Conservation (phyloP, 37 sponge, comb jelly and placozoan genomes). For the Halichondria panicea region DNA sequence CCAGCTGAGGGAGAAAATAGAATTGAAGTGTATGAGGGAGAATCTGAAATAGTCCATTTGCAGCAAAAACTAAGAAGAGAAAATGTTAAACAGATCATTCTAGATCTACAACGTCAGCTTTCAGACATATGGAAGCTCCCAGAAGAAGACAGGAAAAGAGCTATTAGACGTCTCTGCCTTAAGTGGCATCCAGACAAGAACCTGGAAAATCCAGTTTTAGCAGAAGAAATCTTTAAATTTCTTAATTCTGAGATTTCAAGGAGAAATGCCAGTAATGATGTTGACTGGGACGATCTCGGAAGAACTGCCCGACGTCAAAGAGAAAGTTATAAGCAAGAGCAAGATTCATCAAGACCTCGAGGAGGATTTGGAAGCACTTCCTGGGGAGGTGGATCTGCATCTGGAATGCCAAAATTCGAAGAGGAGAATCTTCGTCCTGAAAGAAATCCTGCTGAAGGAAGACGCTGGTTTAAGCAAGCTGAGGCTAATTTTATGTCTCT, state of each 20-base stretch:
- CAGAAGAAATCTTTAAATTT: conserved; percentile 55
- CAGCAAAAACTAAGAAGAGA: not conserved
- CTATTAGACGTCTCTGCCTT: conserved; percentile 43
- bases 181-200: conserved; percentile 69
- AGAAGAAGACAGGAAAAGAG: conserved; percentile 13
- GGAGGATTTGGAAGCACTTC: too few relatives aligned
- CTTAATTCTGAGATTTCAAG: conserved; percentile 27
- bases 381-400: not conserved
- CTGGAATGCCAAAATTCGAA: not conserved
- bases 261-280: too few relatives aligned
- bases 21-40: not conserved
- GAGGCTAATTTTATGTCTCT: conserved; percentile 19
- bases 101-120: too few relatives aligned
- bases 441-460: conserved; percentile 31
- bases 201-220: conserved; percentile 7
- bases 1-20: too few relatives aligned
- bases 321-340: too few relatives aligned
- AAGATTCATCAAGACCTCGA: too few relatives aligned
- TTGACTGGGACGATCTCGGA: too few relatives aligned
- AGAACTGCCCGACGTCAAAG: too few relatives aligned
- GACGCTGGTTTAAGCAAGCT: conserved; percentile 48
- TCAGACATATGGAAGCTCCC: conserved; percentile 44
- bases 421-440: conserved; percentile 8
- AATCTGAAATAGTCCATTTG: not conserved
- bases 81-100: too few relatives aligned